Evolutionary conservation across 2,113 vertebrate genomes (phyloP).

Genomic region (Zosterops borbonicus): DNA sequence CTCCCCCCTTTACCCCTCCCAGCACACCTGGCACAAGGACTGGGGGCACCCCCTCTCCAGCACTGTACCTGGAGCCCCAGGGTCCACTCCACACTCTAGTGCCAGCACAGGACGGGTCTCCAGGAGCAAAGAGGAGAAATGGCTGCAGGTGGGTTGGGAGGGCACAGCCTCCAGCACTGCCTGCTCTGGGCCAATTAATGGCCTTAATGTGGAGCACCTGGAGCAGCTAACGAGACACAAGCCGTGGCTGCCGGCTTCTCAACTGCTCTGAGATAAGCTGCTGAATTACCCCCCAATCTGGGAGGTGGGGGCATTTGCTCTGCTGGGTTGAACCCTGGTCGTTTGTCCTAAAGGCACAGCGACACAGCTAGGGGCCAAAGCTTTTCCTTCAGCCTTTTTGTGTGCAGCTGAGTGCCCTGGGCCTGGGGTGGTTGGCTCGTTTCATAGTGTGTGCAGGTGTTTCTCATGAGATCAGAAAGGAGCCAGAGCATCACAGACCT

Average conservation of each 20-base stretch:
- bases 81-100: rapidly evolving
- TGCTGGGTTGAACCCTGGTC: not conserved
- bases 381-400: not conserved
- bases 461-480: not conserved
- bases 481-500: not conserved
- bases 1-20: rapidly evolving
- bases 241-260: not conserved
- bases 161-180: too few species aligned
- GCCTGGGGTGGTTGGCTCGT: not conserved
- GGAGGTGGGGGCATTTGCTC: not conserved
- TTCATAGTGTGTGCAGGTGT: not conserved
- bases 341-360: not conserved
- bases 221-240: not conserved
- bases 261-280: not conserved
- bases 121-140: not conserved
- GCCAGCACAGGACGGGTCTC: too few species aligned
- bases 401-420: not conserved
- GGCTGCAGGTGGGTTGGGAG: not conserved
- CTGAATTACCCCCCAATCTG: not conserved
- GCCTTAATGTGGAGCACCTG: not conserved
- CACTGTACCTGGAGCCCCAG: rapidly evolving
- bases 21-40: too few species aligned
- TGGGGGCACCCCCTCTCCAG: rapidly evolving
- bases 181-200: not conserved
- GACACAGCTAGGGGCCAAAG: not conserved